phyloP scores from a whole-genome alignment of 2,888 invertebrate species.

The Tipula confusa region DNA sequence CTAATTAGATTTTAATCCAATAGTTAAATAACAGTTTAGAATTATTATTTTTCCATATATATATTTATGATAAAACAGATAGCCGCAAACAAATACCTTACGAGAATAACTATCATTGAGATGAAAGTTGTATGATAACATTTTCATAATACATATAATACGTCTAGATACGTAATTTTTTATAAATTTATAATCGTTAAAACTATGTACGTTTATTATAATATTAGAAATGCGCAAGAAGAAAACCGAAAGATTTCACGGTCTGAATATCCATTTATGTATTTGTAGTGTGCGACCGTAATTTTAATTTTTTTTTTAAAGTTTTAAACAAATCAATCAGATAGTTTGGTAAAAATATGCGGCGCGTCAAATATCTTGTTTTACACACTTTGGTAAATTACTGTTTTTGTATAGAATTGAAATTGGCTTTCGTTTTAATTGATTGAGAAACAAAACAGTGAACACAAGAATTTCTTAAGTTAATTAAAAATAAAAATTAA shows the following conservation, averaged over 20 bases:
- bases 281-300: background rate
- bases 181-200: background rate
- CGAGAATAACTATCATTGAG: background rate
- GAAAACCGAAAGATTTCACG: background rate
- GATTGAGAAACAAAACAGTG: background rate
- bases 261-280: background rate
- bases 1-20: slow-evolving; percentile 16
- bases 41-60: too few species aligned
- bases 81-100: background rate
- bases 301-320: background rate
- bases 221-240: too few species aligned
- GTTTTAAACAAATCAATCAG: background rate
- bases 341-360: background rate
- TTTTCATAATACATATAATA: background rate
- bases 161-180: background rate
- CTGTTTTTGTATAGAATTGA: background rate
- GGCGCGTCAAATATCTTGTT: background rate
- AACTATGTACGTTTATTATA: background rate
- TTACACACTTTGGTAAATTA: background rate
- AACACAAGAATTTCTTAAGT: background rate
- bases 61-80: background rate
- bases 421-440: background rate
- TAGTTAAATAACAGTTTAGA: background rate
- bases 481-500: background rate
- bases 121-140: background rate